These are phyloP conservation scores for Carterocephalus palaemon DNA, from an alignment of 2,888 invertebrate species.

Conservation along the genomic window DNA sequence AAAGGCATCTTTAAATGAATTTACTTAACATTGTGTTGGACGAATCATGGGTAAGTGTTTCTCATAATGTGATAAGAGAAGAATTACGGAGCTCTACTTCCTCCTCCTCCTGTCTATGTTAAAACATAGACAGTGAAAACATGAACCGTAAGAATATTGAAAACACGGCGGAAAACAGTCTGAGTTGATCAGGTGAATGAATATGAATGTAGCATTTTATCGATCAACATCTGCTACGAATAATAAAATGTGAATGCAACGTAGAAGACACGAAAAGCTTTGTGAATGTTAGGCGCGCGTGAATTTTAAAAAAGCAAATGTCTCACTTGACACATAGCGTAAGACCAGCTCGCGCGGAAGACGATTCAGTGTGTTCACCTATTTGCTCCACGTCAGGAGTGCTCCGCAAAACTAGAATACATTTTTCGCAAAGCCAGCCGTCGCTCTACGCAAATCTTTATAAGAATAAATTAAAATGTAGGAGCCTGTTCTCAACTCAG, in stretches of 20 bases:
- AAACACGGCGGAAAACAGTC: background rate
- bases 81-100: no score
- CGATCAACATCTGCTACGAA: constrained; percentile 1
- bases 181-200: background rate
- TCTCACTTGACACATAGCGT: constrained; percentile 35
- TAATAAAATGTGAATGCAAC: constrained; percentile 7
- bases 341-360: constrained; percentile 45
- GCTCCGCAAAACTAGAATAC: constrained; percentile 41
- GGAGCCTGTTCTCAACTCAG: constrained; percentile 22
- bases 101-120: no score
- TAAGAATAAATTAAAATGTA: constrained; percentile 23
- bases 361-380: constrained; percentile 53
- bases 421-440: constrained; percentile 57
- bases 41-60: no score
- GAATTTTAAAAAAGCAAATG: constrained; percentile 39
- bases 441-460: constrained; percentile 36
- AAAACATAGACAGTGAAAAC: background rate
- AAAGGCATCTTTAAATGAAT: background rate
- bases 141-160: background rate
- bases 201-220: background rate
- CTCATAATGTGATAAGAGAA: no score
- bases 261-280: constrained; percentile 33
- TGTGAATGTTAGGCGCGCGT: constrained; percentile 35
- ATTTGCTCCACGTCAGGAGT: constrained; percentile 41
- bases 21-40: no score